phyloP scores from a whole-genome alignment of 2,888 invertebrate species.

The Psococerastis gibbosa region DNA sequence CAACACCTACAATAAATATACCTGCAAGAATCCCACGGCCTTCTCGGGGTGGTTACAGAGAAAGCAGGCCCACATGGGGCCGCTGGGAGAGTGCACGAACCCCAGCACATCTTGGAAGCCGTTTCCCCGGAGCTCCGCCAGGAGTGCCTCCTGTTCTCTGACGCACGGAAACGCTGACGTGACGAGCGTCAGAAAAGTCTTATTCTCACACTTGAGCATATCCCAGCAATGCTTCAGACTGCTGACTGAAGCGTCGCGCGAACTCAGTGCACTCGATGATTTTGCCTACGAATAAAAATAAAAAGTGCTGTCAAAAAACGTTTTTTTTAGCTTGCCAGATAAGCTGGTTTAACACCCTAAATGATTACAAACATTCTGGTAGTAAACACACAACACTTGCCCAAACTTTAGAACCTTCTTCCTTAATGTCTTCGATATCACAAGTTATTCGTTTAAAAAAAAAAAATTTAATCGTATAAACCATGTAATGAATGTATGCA shows the following conservation, averaged over 20 bases:
- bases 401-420: too few relatives aligned
- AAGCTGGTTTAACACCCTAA: too few relatives aligned
- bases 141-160: constrained; percentile 73
- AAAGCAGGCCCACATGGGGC: constrained; percentile 70
- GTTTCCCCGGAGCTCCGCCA: constrained; percentile 67
- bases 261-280: constrained; percentile 56
- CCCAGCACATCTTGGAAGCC: constrained; percentile 90
- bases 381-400: too few relatives aligned
- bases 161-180: constrained; percentile 84
- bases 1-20: too few relatives aligned
- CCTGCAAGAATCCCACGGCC: constrained; percentile 56
- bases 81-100: constrained; percentile 35
- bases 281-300: constrained; percentile 36
- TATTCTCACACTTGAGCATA: constrained; percentile 77
- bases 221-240: constrained; percentile 87
- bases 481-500: too few relatives aligned
- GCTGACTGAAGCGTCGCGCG: constrained; percentile 61
- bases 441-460: too few relatives aligned
- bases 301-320: too few relatives aligned
- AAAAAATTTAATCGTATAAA: too few relatives aligned
- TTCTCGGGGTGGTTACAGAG: constrained; percentile 84
- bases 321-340: too few relatives aligned
- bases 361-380: too few relatives aligned
- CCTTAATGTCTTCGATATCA: too few relatives aligned
- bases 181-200: constrained; percentile 73